Conservation (phyloP, 2,113 vertebrate genomes). For the Misgurnus anguillicaudatus region DNA sequence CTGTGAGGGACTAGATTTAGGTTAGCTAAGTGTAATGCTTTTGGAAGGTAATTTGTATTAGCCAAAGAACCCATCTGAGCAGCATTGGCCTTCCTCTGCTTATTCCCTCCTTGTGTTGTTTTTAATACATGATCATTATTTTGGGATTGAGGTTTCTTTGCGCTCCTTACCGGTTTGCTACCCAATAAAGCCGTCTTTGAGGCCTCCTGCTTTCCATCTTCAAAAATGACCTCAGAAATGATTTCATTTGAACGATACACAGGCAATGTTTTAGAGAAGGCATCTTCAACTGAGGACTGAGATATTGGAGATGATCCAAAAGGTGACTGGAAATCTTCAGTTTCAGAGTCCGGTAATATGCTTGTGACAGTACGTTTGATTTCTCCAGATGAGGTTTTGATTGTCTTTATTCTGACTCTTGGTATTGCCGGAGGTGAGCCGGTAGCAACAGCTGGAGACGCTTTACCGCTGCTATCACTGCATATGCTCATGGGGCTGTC, state of each 20-base stretch:
- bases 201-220: conserved; percentile 60
- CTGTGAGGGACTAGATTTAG: conserved; percentile 96
- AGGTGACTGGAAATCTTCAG: conserved; percentile 82
- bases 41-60: conserved; percentile 83
- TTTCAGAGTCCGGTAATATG: conserved; percentile 86
- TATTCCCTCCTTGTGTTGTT: conserved; percentile 63
- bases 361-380: conserved; percentile 93
- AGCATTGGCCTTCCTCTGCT: conserved; percentile 66
- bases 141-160: conserved; percentile 60
- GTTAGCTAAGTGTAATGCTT: conserved; percentile 94
- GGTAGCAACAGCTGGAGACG: conserved; percentile 84
- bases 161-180: conserved; percentile 47
- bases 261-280: conserved; percentile 64
- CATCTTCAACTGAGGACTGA: conserved; percentile 79
- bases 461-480: conserved; percentile 89
- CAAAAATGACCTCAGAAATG: conserved; percentile 60
- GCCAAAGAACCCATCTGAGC: conserved; percentile 48
- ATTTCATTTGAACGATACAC: conserved; percentile 55
- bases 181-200: conserved; percentile 51
- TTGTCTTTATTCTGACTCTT: conserved; percentile 95
- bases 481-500: conserved; percentile 92
- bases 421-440: conserved; percentile 91
- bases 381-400: conserved; percentile 92
- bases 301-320: conserved; percentile 78
- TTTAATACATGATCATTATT: conserved; percentile 59